A percentile compares a stretch with the other conserved stretches of the same genome.
These are phyloP conservation scores for Gerris buenoi DNA, from an alignment of 1,140 invertebrate genomes.

Conservation along the genomic window DNA sequence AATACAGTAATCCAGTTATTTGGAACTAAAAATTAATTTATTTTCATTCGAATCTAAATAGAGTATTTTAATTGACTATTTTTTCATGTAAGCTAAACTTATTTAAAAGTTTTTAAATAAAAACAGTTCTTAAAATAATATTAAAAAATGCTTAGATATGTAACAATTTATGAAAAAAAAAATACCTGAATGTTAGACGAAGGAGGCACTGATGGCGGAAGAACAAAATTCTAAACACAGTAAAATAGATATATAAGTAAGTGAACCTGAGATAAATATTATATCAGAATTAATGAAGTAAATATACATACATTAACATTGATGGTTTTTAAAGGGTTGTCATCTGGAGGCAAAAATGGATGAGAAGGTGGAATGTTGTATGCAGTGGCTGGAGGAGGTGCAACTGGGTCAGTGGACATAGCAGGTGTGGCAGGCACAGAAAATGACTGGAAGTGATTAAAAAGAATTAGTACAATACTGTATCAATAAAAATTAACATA, in stretches of 20 bases:
- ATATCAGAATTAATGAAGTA: background rate
- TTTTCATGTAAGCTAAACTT: too few species aligned
- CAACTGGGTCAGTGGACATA: background rate
- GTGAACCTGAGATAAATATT: background rate
- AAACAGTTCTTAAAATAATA: background rate
- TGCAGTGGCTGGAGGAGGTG: background rate
- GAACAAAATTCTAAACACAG: background rate
- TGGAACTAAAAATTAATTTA: too few species aligned
- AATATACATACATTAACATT: background rate
- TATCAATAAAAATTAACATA: too few species aligned
- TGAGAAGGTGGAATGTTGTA: background rate
- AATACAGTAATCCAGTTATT: too few species aligned
- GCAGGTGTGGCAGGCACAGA: background rate
- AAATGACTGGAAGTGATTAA: background rate
- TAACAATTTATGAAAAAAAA: background rate
- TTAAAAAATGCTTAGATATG: background rate
- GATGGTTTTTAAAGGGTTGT: background rate
- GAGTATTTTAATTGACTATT: too few species aligned
- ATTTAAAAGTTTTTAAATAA: too few species aligned
- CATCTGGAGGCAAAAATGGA: background rate
- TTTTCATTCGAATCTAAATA: too few species aligned
- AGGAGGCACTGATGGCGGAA: background rate
- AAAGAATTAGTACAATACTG: background rate
- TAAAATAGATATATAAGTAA: background rate
- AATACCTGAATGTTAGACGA: too few species aligned